Evolutionary conservation across 1,140 invertebrate species (phyloP).

Genomic region (Drosophila equinoxialis): DNA sequence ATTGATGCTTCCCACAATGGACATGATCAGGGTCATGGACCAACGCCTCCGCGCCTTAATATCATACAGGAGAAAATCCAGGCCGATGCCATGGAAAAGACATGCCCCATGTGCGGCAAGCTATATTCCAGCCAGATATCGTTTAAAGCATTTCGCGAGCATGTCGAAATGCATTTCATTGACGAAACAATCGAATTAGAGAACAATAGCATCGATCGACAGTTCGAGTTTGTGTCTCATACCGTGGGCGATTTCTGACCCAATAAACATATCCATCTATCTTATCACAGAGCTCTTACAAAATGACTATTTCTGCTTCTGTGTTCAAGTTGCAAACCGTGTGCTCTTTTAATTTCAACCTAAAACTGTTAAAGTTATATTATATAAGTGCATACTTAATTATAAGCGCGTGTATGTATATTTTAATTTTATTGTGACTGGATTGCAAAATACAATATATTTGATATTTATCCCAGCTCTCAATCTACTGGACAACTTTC

Average conservation of each 20-base stretch:
- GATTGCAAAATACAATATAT: constrained; percentile 43
- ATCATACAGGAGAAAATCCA: constrained; percentile 68
- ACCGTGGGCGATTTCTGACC: constrained; percentile 81
- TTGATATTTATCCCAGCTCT: constrained; percentile 21
- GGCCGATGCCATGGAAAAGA: constrained; percentile 77
- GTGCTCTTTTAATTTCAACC: constrained; percentile 31
- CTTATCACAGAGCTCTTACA: constrained; percentile 56
- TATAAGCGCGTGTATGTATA: constrained; percentile 33
- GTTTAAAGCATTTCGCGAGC: constrained; percentile 82
- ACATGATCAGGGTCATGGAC: neutral
- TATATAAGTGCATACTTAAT: constrained; percentile 26
- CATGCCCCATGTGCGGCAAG: constrained; percentile 84
- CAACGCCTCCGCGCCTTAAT: constrained; percentile 47
- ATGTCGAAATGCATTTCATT: constrained; percentile 84
- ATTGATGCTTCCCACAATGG: neutral
- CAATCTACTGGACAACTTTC: neutral
- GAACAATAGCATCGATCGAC: constrained; percentile 62
- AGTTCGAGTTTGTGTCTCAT: constrained; percentile 79
- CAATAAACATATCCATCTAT: constrained; percentile 43
- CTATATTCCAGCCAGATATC: constrained; percentile 74
- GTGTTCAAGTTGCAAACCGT: constrained; percentile 24
- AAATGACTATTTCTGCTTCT: constrained; percentile 12
- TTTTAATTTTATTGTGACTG: constrained; percentile 30
- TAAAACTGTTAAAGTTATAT: constrained; percentile 39
- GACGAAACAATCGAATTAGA: constrained; percentile 63